A percentile compares a stretch with the other conserved stretches of the same genome.
phyloP scores from a whole-genome alignment of 2,797 vertebrate species.

The Pyrocephalus nanus region DNA sequence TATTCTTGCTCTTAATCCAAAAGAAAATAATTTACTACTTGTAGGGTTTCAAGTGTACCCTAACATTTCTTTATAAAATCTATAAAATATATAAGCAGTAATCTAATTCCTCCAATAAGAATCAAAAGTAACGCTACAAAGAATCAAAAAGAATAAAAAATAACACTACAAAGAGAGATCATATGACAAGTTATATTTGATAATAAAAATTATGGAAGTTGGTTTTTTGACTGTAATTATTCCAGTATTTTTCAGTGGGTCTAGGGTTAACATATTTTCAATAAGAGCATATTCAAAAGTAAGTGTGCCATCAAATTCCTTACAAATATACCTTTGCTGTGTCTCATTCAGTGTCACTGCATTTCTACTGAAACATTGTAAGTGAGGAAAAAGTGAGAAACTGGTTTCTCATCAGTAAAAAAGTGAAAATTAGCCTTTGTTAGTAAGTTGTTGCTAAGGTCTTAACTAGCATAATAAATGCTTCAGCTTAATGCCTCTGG shows the following conservation, averaged over 20 bases:
- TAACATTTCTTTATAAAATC: neutral
- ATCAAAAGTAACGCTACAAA: neutral
- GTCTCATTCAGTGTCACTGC: neutral
- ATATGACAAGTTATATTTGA: neutral
- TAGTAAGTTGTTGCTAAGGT: neutral
- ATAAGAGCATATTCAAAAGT: neutral
- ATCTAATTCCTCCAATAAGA: neutral
- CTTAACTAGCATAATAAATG: neutral
- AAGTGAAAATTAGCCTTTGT: neutral
- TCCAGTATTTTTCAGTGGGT: neutral
- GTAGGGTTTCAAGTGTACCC: neutral
- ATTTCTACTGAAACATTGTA: neutral
- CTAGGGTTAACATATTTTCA: neutral
- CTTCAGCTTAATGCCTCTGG: neutral
- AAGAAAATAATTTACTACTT: neutral
- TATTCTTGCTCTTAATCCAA: neutral
- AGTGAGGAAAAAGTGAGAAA: neutral
- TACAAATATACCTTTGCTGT: neutral
- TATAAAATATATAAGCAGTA: neutral
- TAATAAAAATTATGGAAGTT: neutral
- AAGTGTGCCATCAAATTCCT: neutral
- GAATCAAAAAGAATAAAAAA: neutral
- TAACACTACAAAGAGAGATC: neutral
- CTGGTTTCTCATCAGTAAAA: neutral
- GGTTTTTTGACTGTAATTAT: fast-evolving